A percentile compares a stretch with the other conserved stretches of the same genome.
phyloP scores from a whole-genome alignment of 53 echinoderm and acorn worm genomes.

The Temnopleurus reevesii region DNA sequence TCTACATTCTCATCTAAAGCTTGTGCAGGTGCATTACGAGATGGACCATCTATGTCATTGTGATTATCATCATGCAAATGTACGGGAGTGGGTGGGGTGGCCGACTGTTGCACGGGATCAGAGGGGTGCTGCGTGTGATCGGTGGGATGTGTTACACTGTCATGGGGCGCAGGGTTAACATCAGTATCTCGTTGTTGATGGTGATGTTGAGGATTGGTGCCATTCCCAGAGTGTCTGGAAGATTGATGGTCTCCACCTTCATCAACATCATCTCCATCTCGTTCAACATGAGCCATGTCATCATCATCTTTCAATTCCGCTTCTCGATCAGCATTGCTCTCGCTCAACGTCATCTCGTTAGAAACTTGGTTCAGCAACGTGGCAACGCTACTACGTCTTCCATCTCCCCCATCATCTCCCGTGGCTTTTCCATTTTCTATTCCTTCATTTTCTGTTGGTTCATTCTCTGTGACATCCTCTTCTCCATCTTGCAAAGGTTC shows the following conservation, averaged over 20 bases:
- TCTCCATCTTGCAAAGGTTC: neutral
- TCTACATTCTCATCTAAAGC: conserved; percentile 15
- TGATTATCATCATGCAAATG: conserved; percentile 49
- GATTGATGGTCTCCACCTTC: neutral
- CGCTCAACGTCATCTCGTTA: neutral
- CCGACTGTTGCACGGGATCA: neutral
- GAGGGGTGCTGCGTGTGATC: neutral
- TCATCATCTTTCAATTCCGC: neutral
- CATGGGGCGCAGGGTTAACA: neutral
- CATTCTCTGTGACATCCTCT: neutral
- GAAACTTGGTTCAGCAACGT: neutral
- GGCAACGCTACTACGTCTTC: neutral
- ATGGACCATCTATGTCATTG: conserved; percentile 18
- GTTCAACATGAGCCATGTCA: neutral
- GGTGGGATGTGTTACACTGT: neutral
- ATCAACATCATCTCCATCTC: neutral
- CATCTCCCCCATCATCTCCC: neutral
- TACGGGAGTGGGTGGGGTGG: neutral
- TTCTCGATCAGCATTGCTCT: neutral
- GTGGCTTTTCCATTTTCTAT: neutral
- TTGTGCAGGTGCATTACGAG: neutral
- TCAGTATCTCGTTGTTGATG: neutral
- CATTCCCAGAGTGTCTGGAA: conserved; percentile 1
- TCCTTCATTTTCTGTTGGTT: neutral
- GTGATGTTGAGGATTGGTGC: neutral